Conservation (phyloP, 2,888 invertebrate species). For the Hydrotaea cyrtoneurina region DNA sequence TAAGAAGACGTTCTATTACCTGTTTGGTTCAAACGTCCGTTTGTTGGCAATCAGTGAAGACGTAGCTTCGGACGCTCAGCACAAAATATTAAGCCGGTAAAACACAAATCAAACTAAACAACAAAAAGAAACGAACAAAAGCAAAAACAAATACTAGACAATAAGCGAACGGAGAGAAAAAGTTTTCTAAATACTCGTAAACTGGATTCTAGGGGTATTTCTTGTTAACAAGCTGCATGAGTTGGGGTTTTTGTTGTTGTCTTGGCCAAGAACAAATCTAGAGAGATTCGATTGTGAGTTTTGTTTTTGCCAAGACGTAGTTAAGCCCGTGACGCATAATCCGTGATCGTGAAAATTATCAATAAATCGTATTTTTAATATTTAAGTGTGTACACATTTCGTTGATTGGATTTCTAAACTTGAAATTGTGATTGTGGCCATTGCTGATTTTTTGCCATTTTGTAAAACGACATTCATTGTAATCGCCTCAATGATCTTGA, state of each 20-base stretch:
- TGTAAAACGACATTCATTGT: slow-evolving; percentile 7
- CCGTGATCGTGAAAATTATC: slow-evolving; percentile 28
- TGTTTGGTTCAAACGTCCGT: slow-evolving; percentile 74
- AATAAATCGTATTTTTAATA: not conserved
- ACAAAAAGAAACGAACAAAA: slow-evolving; percentile 19
- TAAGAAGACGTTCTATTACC: slow-evolving; percentile 74
- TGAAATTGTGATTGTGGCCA: not conserved
- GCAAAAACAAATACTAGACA: slow-evolving; percentile 1
- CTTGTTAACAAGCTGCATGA: not conserved
- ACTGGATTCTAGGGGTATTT: slow-evolving; percentile 24
- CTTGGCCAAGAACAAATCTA: slow-evolving; percentile 38
- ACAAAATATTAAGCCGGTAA: slow-evolving; percentile 48
- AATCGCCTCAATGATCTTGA: slow-evolving; percentile 61
- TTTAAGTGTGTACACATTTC: not conserved
- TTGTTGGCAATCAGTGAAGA: slow-evolving; percentile 72
- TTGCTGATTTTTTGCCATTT: not conserved
- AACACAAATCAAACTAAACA: slow-evolving; percentile 28
- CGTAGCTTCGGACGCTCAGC: slow-evolving; percentile 54
- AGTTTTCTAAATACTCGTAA: not conserved
- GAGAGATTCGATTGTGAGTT: slow-evolving; percentile 35
- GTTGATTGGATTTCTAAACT: slow-evolving; percentile 27
- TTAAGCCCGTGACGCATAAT: slow-evolving; percentile 40
- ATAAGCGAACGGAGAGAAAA: too few relatives aligned
- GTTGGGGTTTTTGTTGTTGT: too few relatives aligned
- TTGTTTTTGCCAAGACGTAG: slow-evolving; percentile 32